Base-by-base conservation (phyloP, 2,113 vertebrate species). In the Neolamprologus fasciatus region DNA sequence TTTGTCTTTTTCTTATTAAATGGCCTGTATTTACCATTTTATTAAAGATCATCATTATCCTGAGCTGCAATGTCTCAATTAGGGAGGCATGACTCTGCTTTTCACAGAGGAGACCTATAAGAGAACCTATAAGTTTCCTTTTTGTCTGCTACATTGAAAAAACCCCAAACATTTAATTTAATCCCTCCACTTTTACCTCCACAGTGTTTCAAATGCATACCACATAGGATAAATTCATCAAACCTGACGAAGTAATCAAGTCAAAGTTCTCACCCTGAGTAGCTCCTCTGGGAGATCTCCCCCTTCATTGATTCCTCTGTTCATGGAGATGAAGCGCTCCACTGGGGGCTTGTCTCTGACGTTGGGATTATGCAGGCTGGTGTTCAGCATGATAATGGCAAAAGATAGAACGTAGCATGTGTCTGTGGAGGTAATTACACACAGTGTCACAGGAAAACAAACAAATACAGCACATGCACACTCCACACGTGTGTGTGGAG, bases 291-390 rank as follows among this genome's bases (percentile, higher is more conserved):
- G 98, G 87, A 99, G 98, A 95, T 99, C 99, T 14, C 99, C 98
- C 3, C 99, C 99, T 83, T 99, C 98, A 31, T 99, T 99, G 96
- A 99, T 99, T 50, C 99, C 98, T 8, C 99, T 97, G 95, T 99
- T 99, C 99, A 99, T 99, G 83, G 98, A 97, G 96, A 99, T 98
- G 94, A 99, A 99, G n/a, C 98, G 97, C 96, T 99, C 99, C 6
- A 98, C 98, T 0, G 98, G 97, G 66, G 99, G 98, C 89, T 99
- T 99, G 96, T 99, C 99, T 76, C 98, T 94, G 31, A 99, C 99
- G 1, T 99, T 99, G 93, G 98, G 99, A 94, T 99, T 99, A 96
- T 99, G 98, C 83, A 99, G 96, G 91, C 99, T 99, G 91, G 99
- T 99, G 92, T 99, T 99, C 83, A 99, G 95, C 98, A 99, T 99